Evolutionary conservation across 2,113 vertebrate species (phyloP).

Genomic region (Lepisosteus oculatus): DNA sequence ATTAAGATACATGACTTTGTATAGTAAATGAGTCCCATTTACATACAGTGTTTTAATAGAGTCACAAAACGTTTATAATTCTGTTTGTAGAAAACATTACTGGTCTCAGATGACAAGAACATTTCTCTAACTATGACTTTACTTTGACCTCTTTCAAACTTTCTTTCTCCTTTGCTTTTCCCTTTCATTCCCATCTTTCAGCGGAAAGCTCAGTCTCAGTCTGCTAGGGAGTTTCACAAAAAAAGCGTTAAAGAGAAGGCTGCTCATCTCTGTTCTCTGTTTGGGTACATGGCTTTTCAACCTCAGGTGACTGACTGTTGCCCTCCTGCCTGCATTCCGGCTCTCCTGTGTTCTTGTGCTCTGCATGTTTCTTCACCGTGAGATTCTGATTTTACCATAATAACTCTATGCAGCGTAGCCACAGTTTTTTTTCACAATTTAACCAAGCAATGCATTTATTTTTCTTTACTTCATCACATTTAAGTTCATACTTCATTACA

Average conservation of each 20-base stretch:
- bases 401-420: too few relatives aligned
- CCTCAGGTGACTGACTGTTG: constrained; percentile 79
- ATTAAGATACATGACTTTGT: too few relatives aligned
- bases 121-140: too few relatives aligned
- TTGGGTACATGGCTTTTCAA: constrained; percentile 64
- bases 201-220: constrained; percentile 87
- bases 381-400: constrained; percentile 21
- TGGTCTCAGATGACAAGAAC: too few relatives aligned
- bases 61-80: too few relatives aligned
- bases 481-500: too few relatives aligned
- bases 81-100: too few relatives aligned
- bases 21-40: too few relatives aligned
- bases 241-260: constrained; percentile 97
- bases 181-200: constrained; percentile 52
- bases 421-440: too few relatives aligned
- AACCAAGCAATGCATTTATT: too few relatives aligned
- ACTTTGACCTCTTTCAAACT: background rate
- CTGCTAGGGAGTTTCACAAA: constrained; percentile 90
- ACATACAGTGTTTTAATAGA: too few relatives aligned
- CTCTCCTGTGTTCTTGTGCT: constrained; percentile 6
- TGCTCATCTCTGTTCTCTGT: constrained; percentile 83
- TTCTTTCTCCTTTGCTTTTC: constrained; percentile 35
- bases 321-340: constrained; percentile 17
- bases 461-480: too few relatives aligned
- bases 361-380: background rate